A percentile compares a stretch with the other conserved stretches of the same genome.
phyloP scores from a whole-genome alignment of 2,888 invertebrate species.

The Glyphotaelius pellucidus region DNA sequence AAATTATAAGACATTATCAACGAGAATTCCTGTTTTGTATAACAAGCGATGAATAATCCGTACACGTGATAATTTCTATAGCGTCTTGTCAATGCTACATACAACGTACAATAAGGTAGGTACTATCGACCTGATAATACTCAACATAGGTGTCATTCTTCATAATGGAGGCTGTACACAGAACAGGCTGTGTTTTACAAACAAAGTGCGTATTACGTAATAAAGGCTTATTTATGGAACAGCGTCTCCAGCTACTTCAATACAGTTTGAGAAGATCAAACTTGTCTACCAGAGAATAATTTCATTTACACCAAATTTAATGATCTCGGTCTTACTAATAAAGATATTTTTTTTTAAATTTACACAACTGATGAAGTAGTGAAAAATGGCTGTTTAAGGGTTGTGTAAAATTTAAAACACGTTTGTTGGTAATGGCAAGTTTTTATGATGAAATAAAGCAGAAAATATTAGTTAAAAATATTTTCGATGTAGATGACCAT shows the following conservation, averaged over 20 bases:
- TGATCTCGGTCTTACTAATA: too few relatives aligned
- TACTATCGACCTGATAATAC: background rate
- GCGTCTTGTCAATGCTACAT: background rate
- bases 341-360: too few relatives aligned
- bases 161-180: background rate
- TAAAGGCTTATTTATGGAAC: background rate
- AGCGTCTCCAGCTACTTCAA: background rate
- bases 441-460: too few relatives aligned
- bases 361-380: too few relatives aligned
- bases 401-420: too few relatives aligned
- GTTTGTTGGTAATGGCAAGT: too few relatives aligned
- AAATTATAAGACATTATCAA: background rate
- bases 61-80: background rate
- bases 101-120: background rate
- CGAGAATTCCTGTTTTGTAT: background rate
- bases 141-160: background rate
- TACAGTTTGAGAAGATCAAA: background rate
- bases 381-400: too few relatives aligned
- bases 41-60: background rate
- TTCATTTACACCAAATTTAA: background rate
- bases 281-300: background rate
- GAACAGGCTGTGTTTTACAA: background rate
- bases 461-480: too few relatives aligned
- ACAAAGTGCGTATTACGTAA: background rate
- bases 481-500: too few relatives aligned